phyloP scores from a whole-genome alignment of 2,888 invertebrate species.

The Fragum fragum region DNA sequence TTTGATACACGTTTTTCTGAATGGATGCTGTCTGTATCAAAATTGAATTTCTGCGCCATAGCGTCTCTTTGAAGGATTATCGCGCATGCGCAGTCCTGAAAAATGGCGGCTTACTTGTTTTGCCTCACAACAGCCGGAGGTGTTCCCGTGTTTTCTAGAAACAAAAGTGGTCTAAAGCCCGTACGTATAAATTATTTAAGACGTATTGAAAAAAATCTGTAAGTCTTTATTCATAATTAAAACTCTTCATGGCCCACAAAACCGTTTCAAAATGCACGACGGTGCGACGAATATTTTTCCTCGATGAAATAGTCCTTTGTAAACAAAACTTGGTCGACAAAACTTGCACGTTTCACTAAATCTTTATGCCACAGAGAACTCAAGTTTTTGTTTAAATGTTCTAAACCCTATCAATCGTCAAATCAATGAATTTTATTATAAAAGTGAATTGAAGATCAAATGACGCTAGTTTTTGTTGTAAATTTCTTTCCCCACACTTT shows the following conservation, averaged over 20 bases:
- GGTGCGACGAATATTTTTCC: constrained; percentile 27
- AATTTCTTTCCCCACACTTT: no score
- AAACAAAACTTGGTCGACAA: no score
- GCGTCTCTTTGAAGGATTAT: background rate
- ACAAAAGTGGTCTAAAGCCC: constrained; percentile 92
- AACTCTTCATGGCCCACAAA: background rate
- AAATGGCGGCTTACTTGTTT: constrained; percentile 93
- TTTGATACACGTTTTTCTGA: no score
- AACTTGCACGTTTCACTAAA: no score
- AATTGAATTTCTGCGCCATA: constrained; percentile 26
- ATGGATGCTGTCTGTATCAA: background rate
- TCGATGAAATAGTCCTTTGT: constrained; percentile 39
- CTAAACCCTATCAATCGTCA: no score
- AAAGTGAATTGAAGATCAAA: no score
- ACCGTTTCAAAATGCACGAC: background rate
- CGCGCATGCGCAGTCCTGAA: constrained; percentile 14
- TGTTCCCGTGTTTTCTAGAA: constrained; percentile 94
- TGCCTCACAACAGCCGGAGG: constrained; percentile 95
- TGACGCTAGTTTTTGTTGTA: no score
- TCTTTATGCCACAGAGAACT: no score
- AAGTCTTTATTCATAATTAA: background rate
- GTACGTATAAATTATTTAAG: constrained; percentile 77
- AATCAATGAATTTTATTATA: no score
- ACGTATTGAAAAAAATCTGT: background rate
- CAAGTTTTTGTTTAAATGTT: no score